phyloP scores from a whole-genome alignment of 2,888 invertebrate species.

The Blera fallax region DNA sequence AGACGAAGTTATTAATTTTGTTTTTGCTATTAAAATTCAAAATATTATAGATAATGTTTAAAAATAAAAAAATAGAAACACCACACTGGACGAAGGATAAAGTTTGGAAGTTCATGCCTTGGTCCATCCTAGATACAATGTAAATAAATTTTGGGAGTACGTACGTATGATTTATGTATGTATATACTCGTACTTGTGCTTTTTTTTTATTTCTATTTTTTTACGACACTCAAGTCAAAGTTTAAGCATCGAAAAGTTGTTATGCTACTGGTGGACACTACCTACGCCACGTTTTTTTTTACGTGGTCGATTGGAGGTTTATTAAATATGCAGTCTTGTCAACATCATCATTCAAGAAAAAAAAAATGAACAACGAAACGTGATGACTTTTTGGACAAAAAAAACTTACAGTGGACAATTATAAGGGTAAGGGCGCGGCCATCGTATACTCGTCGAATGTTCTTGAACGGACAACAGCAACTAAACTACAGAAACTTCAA shows the following conservation, averaged over 20 bases:
- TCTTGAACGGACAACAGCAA: no score
- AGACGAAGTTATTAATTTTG: constrained; percentile 42
- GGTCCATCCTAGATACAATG: constrained; percentile 22
- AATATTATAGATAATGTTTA: background rate
- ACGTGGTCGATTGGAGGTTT: constrained; percentile 30
- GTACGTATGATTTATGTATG: no score
- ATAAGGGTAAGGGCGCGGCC: no score
- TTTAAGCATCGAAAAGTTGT: constrained; percentile 22
- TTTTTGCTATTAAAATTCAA: constrained; percentile 41
- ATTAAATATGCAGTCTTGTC: constrained; percentile 45
- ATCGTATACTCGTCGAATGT: no score
- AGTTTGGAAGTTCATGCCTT: constrained; percentile 19
- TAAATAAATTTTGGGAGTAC: constrained; percentile 28
- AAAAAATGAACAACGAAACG: no score
- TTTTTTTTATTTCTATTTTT: background rate
- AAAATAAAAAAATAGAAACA: background rate
- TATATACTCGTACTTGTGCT: background rate
- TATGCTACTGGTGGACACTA: background rate
- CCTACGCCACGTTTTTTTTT: background rate
- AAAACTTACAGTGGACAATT: no score
- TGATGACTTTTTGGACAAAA: no score
- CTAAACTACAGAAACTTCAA: no score
- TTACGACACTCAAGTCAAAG: constrained; percentile 9
- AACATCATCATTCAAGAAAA: background rate
- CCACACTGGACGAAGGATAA: constrained; percentile 4